Evolutionary conservation across 2,113 vertebrate species (phyloP).

Genomic region (Hiodon tergisus): DNA sequence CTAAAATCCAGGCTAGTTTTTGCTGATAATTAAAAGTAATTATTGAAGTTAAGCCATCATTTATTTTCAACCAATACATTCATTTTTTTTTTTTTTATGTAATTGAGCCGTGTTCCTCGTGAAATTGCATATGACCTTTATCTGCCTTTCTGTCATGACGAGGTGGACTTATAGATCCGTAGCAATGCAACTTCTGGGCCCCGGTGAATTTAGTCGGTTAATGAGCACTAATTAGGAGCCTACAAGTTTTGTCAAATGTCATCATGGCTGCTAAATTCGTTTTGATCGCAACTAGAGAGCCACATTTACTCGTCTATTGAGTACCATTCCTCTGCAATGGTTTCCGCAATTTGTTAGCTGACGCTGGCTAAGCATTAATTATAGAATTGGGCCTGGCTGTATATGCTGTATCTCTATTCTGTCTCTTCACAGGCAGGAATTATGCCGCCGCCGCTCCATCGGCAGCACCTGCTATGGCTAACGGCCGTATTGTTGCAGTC

Average conservation of each 20-base stretch:
- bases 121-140: constrained; percentile 16
- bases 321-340: background rate
- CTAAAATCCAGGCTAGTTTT: background rate
- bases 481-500: constrained; percentile 87
- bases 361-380: background rate
- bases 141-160: background rate
- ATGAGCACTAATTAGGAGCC: no score
- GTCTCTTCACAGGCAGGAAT: constrained; percentile 66
- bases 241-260: no score
- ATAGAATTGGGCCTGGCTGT: constrained; percentile 26
- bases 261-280: no score
- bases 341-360: constrained; percentile 25
- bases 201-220: no score
- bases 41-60: background rate
- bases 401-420: background rate
- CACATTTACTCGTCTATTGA: no score
- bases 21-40: background rate
- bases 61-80: no score
- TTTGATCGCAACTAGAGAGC: no score
- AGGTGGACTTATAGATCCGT: background rate
- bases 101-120: no score
- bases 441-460: constrained; percentile 79
- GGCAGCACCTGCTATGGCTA: constrained; percentile 46
- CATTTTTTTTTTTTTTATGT: no score
- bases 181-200: no score